Base-by-base conservation (phyloP, 2,113 vertebrate genomes). In the Silurus glanis region DNA sequence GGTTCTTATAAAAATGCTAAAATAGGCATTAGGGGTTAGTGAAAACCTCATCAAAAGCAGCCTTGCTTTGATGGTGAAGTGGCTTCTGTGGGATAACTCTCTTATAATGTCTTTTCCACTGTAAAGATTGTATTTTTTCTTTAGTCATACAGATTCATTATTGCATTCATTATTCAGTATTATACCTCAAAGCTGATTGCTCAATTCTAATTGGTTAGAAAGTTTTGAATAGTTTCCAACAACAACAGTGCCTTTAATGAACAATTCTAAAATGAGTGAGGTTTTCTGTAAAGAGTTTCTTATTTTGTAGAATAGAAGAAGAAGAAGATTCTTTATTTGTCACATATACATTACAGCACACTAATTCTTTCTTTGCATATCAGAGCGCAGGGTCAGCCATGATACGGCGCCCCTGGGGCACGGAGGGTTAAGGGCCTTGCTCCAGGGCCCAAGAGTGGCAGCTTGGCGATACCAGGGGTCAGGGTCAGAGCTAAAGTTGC, bases 111-210 rank as follows among this genome's bases (percentile, higher is more conserved):
- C 58, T 85, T 64, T 76, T 71, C 45, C 16, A 53, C 58, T 51
- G 47, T 5, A 76, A 13, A 76, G 72, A 76, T 25, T 64, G 74
- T 23, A 19, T 23, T 9, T 58, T 74, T 83, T 83, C 37, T 56
- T 72, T 58, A 69, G 66, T 72, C 45, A 37, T 28, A n/a, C 53
- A 59, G 37, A 45, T 69, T 83, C 17, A 74, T 74, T 83, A 55
- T 59, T 59, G 25, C 79, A 45, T 37, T 37, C 1, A 37, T 37
- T 37, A 37, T 37, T 74, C 19, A 74, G 71, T 49, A 6, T 17
- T 72, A 21, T 72, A 67, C 25, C 25, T 28, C 23, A 45, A 17
- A 47, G 6, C 37, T 8, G 28, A 69, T 37, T 71, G 13, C 67
- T 47, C 17, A 8, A 19, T 17, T 45, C 37, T 72, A 45, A 71